A percentile compares a stretch with the other conserved stretches of the same genome.
phyloP scores from a whole-genome alignment of 2,888 invertebrate genomes.

The Drosophila anomelani region DNA sequence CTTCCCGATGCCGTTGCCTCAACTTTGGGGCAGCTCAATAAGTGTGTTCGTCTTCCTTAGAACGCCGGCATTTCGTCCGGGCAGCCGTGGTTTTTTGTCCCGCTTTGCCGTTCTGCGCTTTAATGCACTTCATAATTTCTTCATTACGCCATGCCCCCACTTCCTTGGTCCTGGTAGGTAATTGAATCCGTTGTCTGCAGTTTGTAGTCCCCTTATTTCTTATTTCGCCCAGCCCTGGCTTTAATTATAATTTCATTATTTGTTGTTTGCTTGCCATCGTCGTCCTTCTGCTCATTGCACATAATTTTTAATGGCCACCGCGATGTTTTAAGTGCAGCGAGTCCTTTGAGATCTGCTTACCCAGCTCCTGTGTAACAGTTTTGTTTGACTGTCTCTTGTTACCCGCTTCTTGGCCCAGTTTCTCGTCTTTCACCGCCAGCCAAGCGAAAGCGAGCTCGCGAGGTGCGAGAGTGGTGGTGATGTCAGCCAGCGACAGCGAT shows the following conservation, averaged over 20 bases:
- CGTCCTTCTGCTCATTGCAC: conserved; percentile 55
- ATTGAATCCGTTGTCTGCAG: conserved; percentile 59
- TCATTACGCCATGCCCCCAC: conserved; percentile 54
- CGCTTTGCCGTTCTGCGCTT: conserved; percentile 41
- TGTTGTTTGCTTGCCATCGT: conserved; percentile 53
- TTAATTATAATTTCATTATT: conserved; percentile 78
- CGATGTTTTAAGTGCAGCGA: conserved; percentile 64
- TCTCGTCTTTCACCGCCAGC: conserved; percentile 59
- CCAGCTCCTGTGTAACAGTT: conserved; percentile 26
- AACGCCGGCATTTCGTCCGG: conserved; percentile 5
- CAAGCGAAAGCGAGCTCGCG: conserved; percentile 49
- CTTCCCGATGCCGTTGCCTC: not conserved
- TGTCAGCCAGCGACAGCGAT: conserved; percentile 30
- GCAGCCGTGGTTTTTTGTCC: conserved; percentile 30
- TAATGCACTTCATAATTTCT: conserved; percentile 77
- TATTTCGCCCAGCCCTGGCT: conserved; percentile 35
- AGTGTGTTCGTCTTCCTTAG: conserved; percentile 30
- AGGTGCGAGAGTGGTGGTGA: conserved; percentile 49
- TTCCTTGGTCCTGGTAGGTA: conserved; percentile 21
- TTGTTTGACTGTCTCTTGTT: conserved; percentile 42
- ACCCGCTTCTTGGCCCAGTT: conserved; percentile 49
- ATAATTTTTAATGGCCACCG: conserved; percentile 73
- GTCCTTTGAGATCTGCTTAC: conserved; percentile 49
- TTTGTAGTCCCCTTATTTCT: conserved; percentile 68
- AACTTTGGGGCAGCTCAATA: conserved; percentile 46